Evolutionary conservation across 2,888 invertebrate species (phyloP), one percentile per base, ranked within the genome.

Genomic region (Ectemnius continuus): DNA sequence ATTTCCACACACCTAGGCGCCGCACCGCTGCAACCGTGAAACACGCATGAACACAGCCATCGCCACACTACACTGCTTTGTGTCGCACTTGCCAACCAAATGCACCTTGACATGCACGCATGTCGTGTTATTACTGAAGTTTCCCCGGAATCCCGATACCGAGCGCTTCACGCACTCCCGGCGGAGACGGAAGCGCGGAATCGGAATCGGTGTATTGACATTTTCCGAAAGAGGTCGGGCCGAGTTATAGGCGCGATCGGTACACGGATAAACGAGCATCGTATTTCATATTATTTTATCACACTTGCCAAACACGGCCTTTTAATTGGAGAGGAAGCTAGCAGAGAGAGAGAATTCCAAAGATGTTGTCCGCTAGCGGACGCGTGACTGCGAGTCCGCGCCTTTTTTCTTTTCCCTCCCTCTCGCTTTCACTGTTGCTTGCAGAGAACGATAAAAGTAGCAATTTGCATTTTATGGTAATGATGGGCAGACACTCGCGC

Each of bases 21-120:
- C 28, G 47, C 20, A 45, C 57, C 8, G 62, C 73, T 58, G 3
- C 26, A 61, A 20, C 1, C 20, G 23, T 23, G 23, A 1, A 23
- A 61, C 61, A 66, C 67, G 76, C 70, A 68, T 70, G 76, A 75
- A 76, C 77, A 70, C 75, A 75, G 74, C 74, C 80, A 72, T 75
- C 72, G 69, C 70, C 70, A 61, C 67, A 73, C 71, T 70, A 68
- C 62, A 69, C 64, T 70, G 73, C 56, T 70, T 78, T 78, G 70
- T 73, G 75, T 75, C 61, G 63, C 79, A 56, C 6, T 13, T 13
- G 11, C 61, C 46, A 23, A 11, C 65, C 56, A 28, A 36, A 36
- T 26, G 11, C 26, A 45, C 45, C 58, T 60, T 73, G 59, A 65
- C 66, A 63, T 45, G 16, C 48, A 47, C 36, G 62, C 73, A 65